Evolutionary conservation across 2,888 invertebrate genomes (phyloP).

Genomic region (Eupithecia tripunctaria): DNA sequence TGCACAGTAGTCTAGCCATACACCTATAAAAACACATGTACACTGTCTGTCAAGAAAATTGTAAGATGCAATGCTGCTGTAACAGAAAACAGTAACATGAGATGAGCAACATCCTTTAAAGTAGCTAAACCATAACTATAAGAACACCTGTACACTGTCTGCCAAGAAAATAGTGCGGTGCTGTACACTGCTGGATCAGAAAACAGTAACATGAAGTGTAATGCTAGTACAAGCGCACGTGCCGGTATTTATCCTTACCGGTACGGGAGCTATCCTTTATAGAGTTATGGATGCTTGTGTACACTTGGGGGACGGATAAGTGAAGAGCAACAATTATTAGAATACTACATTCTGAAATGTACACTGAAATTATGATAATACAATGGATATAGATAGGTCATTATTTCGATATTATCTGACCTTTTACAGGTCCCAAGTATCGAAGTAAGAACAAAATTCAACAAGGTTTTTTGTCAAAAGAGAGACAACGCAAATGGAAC

Average conservation of each 20-base stretch:
- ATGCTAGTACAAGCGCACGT: conserved; percentile 56
- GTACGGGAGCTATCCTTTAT: conserved; percentile 59
- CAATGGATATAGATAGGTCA: too few relatives aligned
- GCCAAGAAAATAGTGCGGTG: conserved; percentile 13
- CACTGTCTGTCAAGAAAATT: conserved; percentile 1
- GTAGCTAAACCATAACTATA: conserved; percentile 1
- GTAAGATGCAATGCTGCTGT: not conserved
- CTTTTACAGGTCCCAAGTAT: too few relatives aligned
- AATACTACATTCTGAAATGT: not conserved
- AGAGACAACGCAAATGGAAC: not conserved
- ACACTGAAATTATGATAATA: too few relatives aligned
- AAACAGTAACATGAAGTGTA: conserved; percentile 49
- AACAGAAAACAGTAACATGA: conserved; percentile 5
- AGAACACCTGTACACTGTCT: conserved; percentile 25
- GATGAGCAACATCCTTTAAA: conserved; percentile 7
- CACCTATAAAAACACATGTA: not conserved
- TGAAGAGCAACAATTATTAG: not conserved
- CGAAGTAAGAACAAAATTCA: not conserved
- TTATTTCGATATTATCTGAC: too few relatives aligned
- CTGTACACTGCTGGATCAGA: conserved; percentile 38
- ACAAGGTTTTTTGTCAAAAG: not conserved
- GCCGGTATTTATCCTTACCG: conserved; percentile 56
- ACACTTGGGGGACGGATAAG: conserved; percentile 30
- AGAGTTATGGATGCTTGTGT: conserved; percentile 45
- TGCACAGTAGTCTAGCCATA: not conserved